Evolutionary conservation across 2,888 invertebrate genomes (phyloP), one percentile per base, ranked within the genome.

Genomic region (Epinotia ramella): DNA sequence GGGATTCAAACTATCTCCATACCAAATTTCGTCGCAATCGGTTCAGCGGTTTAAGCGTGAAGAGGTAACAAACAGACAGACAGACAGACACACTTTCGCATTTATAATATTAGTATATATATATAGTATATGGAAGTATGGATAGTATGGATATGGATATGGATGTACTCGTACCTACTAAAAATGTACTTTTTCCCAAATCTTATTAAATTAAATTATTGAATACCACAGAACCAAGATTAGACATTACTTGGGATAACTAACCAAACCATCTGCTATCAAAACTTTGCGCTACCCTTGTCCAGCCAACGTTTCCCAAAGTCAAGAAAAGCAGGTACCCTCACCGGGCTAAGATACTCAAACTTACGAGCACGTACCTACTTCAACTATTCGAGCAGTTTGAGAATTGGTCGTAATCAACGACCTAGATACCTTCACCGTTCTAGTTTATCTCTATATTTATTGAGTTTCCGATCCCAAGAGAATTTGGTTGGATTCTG

Each of bases 341-440:
- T 65, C 64, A 28, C 49, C 65, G 28, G 49, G 65, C 70, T 60
- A 60, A 70, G 75, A 65, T 75, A 70, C 70, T 75, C 60, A 71
- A 70, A 71, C 64, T 60, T 60, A 53, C 70, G 24, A 75, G 70
- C 70, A 66, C 70, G 75, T 75, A 65, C 24, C 24, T 28, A 28
- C 65, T 71, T 33, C 57, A 74, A 71, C 75, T 75, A 71, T 75
- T 49, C 53, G 60, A 60, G 57, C 64, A 74, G 75, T 71, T 71
- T 16, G 65, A 53, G 75, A 70, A 71, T 64, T 64, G 73, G 64
- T 13, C 70, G 75, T 71, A 75, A 75, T 75, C 75, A 75, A 75
- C 70, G 70, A 63, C 63, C 57, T 64, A 57, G 70, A 70, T 62
- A 62, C 60, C 69, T 70, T 66, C 44, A 59, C 24, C 68, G 20